Evolutionary conservation across 2,888 invertebrate species (phyloP), one percentile per base, ranked within the genome.

Genomic region (Heliconius charithonia): DNA sequence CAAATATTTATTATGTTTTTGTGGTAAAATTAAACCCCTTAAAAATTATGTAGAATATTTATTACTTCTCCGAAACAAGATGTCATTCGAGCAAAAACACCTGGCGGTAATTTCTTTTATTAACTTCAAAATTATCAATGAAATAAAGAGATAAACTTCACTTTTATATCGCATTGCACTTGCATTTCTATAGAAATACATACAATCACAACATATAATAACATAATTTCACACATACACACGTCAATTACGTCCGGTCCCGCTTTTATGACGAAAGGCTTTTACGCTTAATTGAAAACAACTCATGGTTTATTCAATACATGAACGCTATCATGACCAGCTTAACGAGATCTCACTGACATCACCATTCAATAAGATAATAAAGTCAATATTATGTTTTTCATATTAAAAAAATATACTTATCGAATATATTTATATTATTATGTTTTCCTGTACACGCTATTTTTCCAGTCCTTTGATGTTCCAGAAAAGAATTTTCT

Each of bases 201-300:
- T 63, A 63, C 77, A 37, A 32, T 32, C 32, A 32, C 32, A 6
- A 32, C 4, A 32, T 32, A 32, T 67, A 63, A 63, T 27, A 72
- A 69, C 16, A 63, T 37, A 77, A 71, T 73, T 75, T 79, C 77
- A 82, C 77, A 80, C 75, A 70, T 73, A 80, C 76, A 79, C 77
- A 78, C 45, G 71, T 91, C 93, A 93, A 93, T 93, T 93, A 91
- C 90, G 87, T 86, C 85, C 84, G 85, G 88, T 87, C 87, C 86
- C 84, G 89, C 89, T 89, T 93, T 93, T 93, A 93, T 92, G 92
- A 92, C 92, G 83, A 85, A 89, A 93, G 90, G 93, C 94, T 94
- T 93, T 94, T 92, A 93, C 93, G 92, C 90, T 88, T 92, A 94
- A 94, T 93, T 93, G 93, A 93, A 94, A 93, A 94, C 93, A 93